Base-by-base conservation (phyloP, 2,888 invertebrate species). In the Agrochola circellaris region DNA sequence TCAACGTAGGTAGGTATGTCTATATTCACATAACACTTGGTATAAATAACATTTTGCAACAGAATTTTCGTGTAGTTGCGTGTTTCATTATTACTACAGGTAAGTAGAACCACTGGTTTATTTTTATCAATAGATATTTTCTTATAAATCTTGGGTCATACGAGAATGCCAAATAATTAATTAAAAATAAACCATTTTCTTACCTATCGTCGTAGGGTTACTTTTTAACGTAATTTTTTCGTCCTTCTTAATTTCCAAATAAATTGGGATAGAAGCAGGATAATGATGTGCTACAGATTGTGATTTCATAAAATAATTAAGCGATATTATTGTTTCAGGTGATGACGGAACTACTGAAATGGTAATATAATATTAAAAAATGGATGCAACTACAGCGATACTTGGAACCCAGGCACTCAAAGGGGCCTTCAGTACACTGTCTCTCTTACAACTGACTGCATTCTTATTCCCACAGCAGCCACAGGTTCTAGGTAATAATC, bases 401-500 rank as follows among this genome's bases (percentile, higher is more conserved):
- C 38, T 30, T 17, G 64, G 62, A 1, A 42, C 76, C 0, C 54
- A 73, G n/a, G 71, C 38, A 8, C 62, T 82, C 4, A 72, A 81
- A 73, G 68, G 54, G 0, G 88, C 79, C 0, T 73, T 88, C 2
- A 77, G 73, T 15, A 30, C 86, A 45, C 42, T 88, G 23, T 58
- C 84, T 1, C n/a, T 69, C 11, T 62, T 88, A 64, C 83, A 88
- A 42, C 9, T 88, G 42, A 83, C 87, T 23, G 62, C 79, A 11
- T 65, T 48, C 23, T 30, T 83, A 13, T 88, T 76, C 65, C 87
- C 88, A 6, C 70, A 73, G n/a, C 78, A 84, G 45, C 79, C 86
- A 9, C 56, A 56, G 17, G 56, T 69, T 26, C 34, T 17, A 75
- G 78, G 82, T 80, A 74, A 45, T 34, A 62, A 48, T 67, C n/a